Percentiles rank a stretch among this genome's conserved stretches.
Conservation (phyloP, 1,140 invertebrate species). For the Pogonus chalceus region DNA sequence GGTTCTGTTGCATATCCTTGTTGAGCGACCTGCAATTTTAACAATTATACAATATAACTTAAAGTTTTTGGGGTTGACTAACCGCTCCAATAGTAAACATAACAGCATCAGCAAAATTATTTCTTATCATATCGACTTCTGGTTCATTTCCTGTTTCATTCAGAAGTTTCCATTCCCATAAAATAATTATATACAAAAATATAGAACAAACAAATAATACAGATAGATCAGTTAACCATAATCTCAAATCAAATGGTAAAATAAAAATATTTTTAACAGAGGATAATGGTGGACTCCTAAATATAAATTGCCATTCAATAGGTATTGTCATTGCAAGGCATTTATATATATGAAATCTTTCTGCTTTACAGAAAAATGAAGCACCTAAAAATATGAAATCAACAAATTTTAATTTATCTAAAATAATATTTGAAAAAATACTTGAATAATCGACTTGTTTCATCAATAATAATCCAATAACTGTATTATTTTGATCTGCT, state of each 20-base stretch:
- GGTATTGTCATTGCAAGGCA: constrained; percentile 44
- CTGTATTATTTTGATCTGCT: not conserved
- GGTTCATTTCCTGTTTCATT: not conserved
- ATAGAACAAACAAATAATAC: too few species aligned
- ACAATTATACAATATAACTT: too few species aligned
- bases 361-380: constrained; percentile 40
- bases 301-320: constrained; percentile 44
- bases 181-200: constrained; percentile 16
- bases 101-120: not conserved
- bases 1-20: constrained; percentile 42
- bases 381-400: constrained; percentile 35
- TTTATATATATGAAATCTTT: constrained; percentile 41
- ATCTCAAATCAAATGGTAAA: constrained; percentile 36
- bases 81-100: constrained; percentile 15
- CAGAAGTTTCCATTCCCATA: constrained; percentile 14
- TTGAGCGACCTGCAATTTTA: constrained; percentile 35
- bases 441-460: not conserved
- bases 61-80: constrained; percentile 35
- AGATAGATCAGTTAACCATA: too few species aligned
- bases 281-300: constrained; percentile 48
- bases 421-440: not conserved
- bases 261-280: constrained; percentile 47
- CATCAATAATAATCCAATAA: not conserved
- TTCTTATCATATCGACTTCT: not conserved
- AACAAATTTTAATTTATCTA: not conserved